Evolutionary conservation across 2,797 vertebrate species (phyloP), one percentile per base, ranked within the genome.

Genomic region (Anas bernieri): DNA sequence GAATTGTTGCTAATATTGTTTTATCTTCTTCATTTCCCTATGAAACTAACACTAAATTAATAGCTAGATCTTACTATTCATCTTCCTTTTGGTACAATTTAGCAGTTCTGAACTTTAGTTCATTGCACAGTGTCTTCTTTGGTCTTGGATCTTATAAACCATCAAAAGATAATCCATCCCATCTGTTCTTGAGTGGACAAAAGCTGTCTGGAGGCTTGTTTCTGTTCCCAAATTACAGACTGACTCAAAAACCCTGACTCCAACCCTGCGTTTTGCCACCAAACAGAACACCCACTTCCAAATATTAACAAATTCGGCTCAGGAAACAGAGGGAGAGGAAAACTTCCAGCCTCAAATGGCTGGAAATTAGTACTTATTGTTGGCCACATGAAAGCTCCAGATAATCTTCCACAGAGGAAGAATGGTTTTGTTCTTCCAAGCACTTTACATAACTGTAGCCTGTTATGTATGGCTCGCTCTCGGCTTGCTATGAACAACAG

Each of bases 101-200:
- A 52, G 37, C 11, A 37, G 43, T 17, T 33, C 39, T 67, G 75
- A 88, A 64, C 35, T 54, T 83, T 5, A 16, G 28, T 79, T 92
- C 56, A 70, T 67, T 59, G 31, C 35, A 45, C 81, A 85, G 20
- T 2, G 7, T 79, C 74, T 79, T 79, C 67, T 77, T 86, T 20
- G 28, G 30, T 30, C 68, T 68, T 87, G 54, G 67, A 54, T 83
- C 35, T 84, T 37, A 73, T 16, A 90, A 79, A 56, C 17, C 1
- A 0, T 82, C 77, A 79, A 56, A 79, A 56, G 8, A 54, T 95
- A 96, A 95, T 89, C 41, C 56, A 78, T 67, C 31, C 81, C 83
- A 91, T 91, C 88, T 94, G 88, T 70, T 92, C 58, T n/a, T 58
- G 61, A 72, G 56, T 8, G 61, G 70, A 69, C 80, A 92, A 94